Evolutionary conservation across 2,888 invertebrate species (phyloP).

Genomic region (Archips crataeganus): DNA sequence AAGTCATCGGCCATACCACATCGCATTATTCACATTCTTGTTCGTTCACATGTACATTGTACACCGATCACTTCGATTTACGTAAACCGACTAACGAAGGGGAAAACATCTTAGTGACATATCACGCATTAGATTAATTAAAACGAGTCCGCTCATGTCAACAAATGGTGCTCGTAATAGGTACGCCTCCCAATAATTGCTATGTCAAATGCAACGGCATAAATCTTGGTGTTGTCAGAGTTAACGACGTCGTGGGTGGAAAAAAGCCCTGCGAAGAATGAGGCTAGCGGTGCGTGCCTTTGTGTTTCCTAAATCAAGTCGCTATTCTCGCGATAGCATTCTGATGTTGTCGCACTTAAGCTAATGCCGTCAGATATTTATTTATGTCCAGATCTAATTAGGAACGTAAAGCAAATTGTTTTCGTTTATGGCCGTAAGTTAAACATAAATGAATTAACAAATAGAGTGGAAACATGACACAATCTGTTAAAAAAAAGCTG

Average conservation of each 20-base stretch:
- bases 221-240: slow-evolving; percentile 46
- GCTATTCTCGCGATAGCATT: not conserved
- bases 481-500: too few species aligned
- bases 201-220: slow-evolving; percentile 54
- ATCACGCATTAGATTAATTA: slow-evolving; percentile 51
- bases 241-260: slow-evolving; percentile 42
- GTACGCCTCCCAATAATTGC: slow-evolving; percentile 51
- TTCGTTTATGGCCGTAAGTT: too few species aligned
- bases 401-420: too few species aligned
- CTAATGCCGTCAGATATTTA: slow-evolving; percentile 12
- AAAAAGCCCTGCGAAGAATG: slow-evolving; percentile 15
- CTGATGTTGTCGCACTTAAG: slow-evolving; percentile 3
- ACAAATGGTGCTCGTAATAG: slow-evolving; percentile 43
- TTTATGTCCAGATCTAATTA: not conserved
- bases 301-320: slow-evolving; percentile 11
- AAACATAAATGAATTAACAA: too few species aligned
- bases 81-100: slow-evolving; percentile 19
- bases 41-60: slow-evolving; percentile 34
- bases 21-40: slow-evolving; percentile 48
- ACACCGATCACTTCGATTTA: slow-evolving; percentile 31
- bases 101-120: slow-evolving; percentile 50
- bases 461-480: too few species aligned
- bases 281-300: slow-evolving; percentile 12
- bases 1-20: slow-evolving; percentile 1
- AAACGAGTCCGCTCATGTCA: slow-evolving; percentile 42